A percentile compares a stretch with the other conserved stretches of the same genome.
These are phyloP conservation scores for Pyralis farinalis DNA, from an alignment of 2,888 invertebrate genomes.

Conservation along the genomic window DNA sequence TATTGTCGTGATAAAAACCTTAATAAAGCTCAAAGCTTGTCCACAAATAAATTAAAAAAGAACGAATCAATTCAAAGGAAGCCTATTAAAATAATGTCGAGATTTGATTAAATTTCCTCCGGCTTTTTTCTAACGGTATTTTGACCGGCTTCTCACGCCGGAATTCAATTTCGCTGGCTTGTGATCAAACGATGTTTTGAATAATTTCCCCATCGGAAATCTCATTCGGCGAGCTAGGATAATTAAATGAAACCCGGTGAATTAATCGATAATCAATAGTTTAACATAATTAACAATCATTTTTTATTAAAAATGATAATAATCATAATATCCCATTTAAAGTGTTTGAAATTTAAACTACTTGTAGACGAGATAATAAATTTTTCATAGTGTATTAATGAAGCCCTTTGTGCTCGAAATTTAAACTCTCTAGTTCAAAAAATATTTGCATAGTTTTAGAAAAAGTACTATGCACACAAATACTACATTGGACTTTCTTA, in stretches of 20 bases:
- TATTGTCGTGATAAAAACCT: no score
- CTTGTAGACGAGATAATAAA: no score
- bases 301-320: no score
- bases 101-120: slow-evolving; percentile 32
- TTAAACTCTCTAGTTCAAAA: no score
- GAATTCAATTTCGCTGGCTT: slow-evolving; percentile 45
- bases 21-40: not conserved
- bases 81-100: slow-evolving; percentile 23
- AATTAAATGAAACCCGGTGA: slow-evolving; percentile 5
- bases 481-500: no score
- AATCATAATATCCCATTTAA: no score
- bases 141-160: slow-evolving; percentile 24
- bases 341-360: no score
- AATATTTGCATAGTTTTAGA: no score
- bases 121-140: slow-evolving; percentile 26
- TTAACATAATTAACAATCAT: no score
- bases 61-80: slow-evolving; percentile 5
- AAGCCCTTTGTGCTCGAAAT: no score
- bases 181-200: slow-evolving; percentile 42
- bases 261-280: not conserved
- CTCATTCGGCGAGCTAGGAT: slow-evolving; percentile 20
- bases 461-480: no score
- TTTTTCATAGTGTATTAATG: no score
- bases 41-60: slow-evolving; percentile 1
- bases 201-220: slow-evolving; percentile 34